phyloP scores from a whole-genome alignment of 2,113 vertebrate species.

The Megatriorchis doriae region DNA sequence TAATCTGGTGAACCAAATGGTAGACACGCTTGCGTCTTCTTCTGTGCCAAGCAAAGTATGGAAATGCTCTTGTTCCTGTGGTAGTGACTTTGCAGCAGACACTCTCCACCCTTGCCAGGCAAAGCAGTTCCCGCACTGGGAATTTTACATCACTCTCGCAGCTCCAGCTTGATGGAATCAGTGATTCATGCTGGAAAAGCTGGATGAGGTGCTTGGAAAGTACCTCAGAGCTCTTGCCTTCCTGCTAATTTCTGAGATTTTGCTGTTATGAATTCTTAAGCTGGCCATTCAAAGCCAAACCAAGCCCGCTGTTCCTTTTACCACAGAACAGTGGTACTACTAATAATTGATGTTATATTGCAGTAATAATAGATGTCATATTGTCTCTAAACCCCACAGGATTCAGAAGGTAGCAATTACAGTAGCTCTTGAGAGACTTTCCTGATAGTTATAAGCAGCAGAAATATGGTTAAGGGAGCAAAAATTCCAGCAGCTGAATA shows the following conservation, averaged over 20 bases:
- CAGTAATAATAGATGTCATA: neutral
- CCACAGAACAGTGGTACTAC: neutral
- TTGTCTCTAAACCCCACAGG: neutral
- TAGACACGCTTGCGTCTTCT: neutral
- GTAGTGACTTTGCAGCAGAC: neutral
- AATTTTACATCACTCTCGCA: neutral
- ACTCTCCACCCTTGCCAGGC: neutral
- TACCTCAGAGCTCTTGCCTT: neutral
- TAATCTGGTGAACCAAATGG: neutral
- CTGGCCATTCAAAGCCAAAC: neutral
- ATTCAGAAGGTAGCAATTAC: neutral
- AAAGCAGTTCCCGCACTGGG: neutral
- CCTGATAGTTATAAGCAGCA: neutral
- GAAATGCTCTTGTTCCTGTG: neutral
- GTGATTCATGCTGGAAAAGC: neutral
- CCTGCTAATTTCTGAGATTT: neutral
- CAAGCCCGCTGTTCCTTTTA: neutral
- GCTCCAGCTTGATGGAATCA: neutral
- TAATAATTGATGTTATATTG: neutral
- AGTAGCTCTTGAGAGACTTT: neutral
- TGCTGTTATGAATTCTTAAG: neutral
- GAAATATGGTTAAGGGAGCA: neutral
- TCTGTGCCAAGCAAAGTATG: neutral
- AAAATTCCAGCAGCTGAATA: neutral
- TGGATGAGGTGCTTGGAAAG: neutral